A percentile compares a stretch with the other conserved stretches of the same genome.
These are phyloP conservation scores for Dipodomys stephensi DNA, from an alignment of 2,113 vertebrate species.

Conservation along the genomic window DNA sequence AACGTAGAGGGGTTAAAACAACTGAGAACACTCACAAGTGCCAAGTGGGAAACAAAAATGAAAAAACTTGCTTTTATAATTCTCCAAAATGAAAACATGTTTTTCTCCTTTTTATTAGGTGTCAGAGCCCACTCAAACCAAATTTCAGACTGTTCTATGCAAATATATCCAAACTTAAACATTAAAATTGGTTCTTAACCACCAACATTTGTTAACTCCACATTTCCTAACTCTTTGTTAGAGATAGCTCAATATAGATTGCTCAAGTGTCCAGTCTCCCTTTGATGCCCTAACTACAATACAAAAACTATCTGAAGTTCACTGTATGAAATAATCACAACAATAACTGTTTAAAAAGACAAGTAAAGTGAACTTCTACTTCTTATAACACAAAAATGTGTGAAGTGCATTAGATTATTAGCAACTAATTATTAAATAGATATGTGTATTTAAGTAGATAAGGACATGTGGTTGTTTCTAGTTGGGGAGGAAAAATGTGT, in stretches of 20 bases:
- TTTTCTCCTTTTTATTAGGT: not conserved
- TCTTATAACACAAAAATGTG: not conserved
- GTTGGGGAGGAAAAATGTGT: not conserved
- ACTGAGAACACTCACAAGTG: not conserved
- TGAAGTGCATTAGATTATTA: not conserved
- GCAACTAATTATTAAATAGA: not conserved
- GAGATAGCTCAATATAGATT: not conserved
- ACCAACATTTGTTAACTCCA: not conserved
- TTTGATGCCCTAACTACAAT: not conserved
- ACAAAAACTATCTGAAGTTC: not conserved
- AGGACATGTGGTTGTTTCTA: not conserved
- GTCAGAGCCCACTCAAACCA: not conserved
- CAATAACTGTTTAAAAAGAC: conserved; percentile 44
- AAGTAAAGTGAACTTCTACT: not conserved
- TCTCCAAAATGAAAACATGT: not conserved
- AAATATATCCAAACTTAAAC: conserved; percentile 16
- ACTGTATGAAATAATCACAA: conserved; percentile 11
- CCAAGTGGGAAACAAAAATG: not conserved
- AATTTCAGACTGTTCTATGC: conserved; percentile 45
- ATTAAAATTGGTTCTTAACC: not conserved
- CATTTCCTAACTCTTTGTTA: not conserved
- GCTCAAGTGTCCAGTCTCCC: not conserved
- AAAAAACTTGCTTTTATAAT: not conserved
- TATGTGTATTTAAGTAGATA: not conserved
- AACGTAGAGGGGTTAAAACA: not conserved